Evolutionary conservation across 1,140 invertebrate species (phyloP), one percentile per base, ranked within the genome.

Genomic region (Penaeus vannamei): DNA sequence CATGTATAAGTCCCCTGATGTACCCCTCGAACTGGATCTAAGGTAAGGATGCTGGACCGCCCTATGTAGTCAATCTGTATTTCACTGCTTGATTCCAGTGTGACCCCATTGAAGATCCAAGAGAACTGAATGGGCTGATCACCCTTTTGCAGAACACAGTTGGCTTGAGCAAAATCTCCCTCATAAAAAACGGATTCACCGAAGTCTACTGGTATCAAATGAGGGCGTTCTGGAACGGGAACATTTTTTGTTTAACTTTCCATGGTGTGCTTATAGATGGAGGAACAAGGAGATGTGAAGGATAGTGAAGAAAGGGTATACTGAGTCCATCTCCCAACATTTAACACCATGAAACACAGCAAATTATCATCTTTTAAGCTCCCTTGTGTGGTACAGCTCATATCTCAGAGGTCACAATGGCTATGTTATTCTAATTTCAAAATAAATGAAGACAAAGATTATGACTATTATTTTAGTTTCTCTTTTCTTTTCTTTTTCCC

Each of bases 81-180:
- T 61, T 84, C 87, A 87, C 81, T 69, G 29, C 84, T 88, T 62
- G 84, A 85, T 20, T 91, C 91, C 8, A 92, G 86, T 59, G 84
- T 81, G 91, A 93, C 93, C 92, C 94, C 95, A 92, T 96, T 95
- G 91, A 96, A 96, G 84, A 95, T 94, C 97, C 97, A 97, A 62
- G 94, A 93, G 90, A 97, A 96, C 86, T 95, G 95, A 85, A 97
- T 94, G 2, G 97, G 97, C 86, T 95, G 94, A 92, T 98, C 97
- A 53, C 97, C 97, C 93, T 97, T 97, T 91, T 95, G 95, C 8
- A 98, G 95, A 22, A 96, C 95, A 93, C 97, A 98, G 26, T 95
- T 95, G 61, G 96, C 93, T 92, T 95, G 94, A 61, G 94, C 94
- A 85, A 94, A 94, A 90, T 94, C 93, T 12, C 94, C 95, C 90